Percentiles rank a stretch among this genome's conserved stretches.
phyloP scores from a whole-genome alignment of 2,113 vertebrate genomes.

The Notechis scutatus region DNA sequence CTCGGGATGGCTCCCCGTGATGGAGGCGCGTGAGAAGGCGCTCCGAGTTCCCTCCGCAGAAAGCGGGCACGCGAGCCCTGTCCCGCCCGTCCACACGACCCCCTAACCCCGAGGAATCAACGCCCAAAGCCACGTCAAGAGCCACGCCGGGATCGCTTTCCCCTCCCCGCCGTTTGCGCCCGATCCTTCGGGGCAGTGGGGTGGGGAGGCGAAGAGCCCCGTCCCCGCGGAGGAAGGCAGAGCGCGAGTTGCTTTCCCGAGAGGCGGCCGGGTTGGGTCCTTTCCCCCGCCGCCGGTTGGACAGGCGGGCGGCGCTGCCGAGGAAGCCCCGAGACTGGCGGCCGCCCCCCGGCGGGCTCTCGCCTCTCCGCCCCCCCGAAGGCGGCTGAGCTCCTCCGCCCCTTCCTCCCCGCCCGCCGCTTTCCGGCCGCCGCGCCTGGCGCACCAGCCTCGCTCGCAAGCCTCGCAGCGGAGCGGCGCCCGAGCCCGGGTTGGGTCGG shows the following conservation, averaged over 20 bases:
- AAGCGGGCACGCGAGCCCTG: not conserved
- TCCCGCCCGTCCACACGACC: not conserved
- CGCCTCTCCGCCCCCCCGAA: not conserved
- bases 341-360: not conserved
- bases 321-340: not conserved
- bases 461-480: not conserved
- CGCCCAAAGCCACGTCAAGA: not conserved
- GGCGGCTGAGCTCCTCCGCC: not conserved
- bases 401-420: not conserved
- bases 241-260: not conserved
- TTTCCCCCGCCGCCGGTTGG: not conserved
- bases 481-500: not conserved
- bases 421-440: not conserved
- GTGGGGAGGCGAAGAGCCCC: not conserved
- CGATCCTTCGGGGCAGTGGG: not conserved
- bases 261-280: not conserved
- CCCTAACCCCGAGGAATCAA: not conserved
- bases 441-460: not conserved
- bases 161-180: not conserved
- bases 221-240: not conserved
- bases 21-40: not conserved
- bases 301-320: not conserved
- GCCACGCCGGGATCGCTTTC: not conserved
- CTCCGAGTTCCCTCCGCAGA: not conserved
- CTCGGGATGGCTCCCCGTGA: not conserved